Conservation (phyloP, 2,797 vertebrate genomes). For the Bryconaethiops microstoma region DNA sequence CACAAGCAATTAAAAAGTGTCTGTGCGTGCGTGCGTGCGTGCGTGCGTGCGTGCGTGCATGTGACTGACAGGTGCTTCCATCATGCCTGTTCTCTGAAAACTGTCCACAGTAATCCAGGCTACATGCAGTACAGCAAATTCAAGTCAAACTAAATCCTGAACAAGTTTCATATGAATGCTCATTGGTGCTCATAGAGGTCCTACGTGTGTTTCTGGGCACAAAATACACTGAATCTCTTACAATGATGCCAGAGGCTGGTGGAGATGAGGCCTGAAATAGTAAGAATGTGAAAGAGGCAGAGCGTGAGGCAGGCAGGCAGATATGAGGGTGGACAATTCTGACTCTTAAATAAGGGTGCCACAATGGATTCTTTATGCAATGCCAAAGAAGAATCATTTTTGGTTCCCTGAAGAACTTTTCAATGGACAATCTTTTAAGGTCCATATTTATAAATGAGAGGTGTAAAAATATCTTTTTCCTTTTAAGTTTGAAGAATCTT, state of each 20-base stretch:
- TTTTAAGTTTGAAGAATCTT: no score
- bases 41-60: constrained; percentile 11
- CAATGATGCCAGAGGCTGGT: constrained; percentile 46
- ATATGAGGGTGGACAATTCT: not conserved
- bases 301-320: constrained; percentile 1
- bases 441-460: no score
- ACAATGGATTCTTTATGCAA: no score
- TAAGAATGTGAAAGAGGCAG: constrained; percentile 5
- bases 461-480: no score
- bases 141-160: not conserved
- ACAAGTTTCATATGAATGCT: not conserved
- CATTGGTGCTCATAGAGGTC: not conserved
- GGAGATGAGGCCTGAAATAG: constrained; percentile 46
- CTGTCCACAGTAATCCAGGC: not conserved
- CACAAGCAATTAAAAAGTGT: not conserved
- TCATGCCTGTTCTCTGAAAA: not conserved
- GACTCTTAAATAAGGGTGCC: no score
- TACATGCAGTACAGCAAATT: not conserved
- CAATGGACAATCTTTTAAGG: no score
- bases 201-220: not conserved
- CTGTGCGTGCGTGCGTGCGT: constrained; percentile 39
- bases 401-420: no score
- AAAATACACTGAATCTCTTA: constrained; percentile 24
- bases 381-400: no score
- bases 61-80: not conserved